Conservation (phyloP, 1,140 invertebrate genomes). For the Onthophagus taurus region DNA sequence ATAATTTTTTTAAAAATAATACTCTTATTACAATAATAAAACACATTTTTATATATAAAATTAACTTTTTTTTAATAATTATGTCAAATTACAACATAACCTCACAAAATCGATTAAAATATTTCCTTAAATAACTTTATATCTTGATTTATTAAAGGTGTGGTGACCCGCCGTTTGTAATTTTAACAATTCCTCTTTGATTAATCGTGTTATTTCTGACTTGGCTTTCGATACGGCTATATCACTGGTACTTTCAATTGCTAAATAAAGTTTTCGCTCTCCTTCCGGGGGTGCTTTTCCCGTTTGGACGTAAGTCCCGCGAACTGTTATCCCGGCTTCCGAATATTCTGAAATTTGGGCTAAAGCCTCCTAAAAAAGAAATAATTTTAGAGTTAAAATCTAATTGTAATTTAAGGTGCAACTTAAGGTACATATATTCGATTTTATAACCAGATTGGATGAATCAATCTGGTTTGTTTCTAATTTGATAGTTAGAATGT, state of each 20-base stretch:
- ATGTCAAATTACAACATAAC: no score
- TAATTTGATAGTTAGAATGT: no score
- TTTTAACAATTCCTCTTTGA: conserved; percentile 94
- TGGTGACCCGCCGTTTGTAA: conserved; percentile 79
- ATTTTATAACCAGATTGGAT: no score
- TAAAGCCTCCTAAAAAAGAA: conserved; percentile 72
- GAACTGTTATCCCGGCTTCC: conserved; percentile 95
- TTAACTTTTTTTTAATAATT: no score
- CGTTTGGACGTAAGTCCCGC: conserved; percentile 90
- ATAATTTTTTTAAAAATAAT: no score
- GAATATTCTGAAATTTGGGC: conserved; percentile 98
- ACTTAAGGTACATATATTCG: no score
- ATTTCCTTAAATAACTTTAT: conserved; percentile 95
- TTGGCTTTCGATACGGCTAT: conserved; percentile 96
- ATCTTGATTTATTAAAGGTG: conserved; percentile 84
- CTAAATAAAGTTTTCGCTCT: conserved; percentile 93
- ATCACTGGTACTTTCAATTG: conserved; percentile 98
- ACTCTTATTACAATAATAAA: no score
- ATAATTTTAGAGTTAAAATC: no score
- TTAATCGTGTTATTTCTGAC: conserved; percentile 93
- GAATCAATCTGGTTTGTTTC: no score
- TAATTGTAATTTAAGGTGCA: no score
- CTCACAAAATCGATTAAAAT: no score
- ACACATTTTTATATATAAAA: no score
- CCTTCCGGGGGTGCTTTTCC: conserved; percentile 88